Percentiles rank a stretch among this genome's conserved stretches.
Evolutionary conservation across 2,113 vertebrate species (phyloP).

Genomic region (Hypanus sabinus): DNA sequence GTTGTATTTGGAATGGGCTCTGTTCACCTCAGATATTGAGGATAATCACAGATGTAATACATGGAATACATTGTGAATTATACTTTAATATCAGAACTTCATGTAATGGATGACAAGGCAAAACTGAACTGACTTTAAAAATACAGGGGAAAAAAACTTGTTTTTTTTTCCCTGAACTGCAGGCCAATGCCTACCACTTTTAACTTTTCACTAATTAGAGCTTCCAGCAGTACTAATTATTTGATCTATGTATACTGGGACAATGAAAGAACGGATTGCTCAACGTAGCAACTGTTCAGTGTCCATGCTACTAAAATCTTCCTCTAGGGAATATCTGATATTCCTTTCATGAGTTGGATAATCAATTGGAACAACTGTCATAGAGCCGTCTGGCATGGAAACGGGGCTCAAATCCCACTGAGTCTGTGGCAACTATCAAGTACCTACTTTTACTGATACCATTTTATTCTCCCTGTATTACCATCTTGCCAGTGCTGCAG

Average conservation of each 20-base stretch:
- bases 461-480: too few species aligned
- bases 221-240: not conserved
- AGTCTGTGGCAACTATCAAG: too few species aligned
- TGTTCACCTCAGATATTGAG: not conserved
- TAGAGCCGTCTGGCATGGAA: too few species aligned
- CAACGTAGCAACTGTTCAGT: not conserved
- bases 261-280: not conserved
- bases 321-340: not conserved
- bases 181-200: not conserved
- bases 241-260: not conserved
- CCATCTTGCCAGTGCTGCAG: too few species aligned
- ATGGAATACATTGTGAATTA: not conserved
- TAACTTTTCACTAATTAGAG: not conserved
- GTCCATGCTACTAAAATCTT: not conserved
- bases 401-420: too few species aligned
- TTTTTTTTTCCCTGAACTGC: not conserved
- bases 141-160: not conserved
- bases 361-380: not conserved
- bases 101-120: not conserved
- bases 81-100: not conserved
- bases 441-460: too few species aligned
- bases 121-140: not conserved
- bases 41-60: not conserved
- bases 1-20: too few species aligned
- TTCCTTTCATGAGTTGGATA: conserved; percentile 13